Conservation (phyloP, 2,113 vertebrate genomes). For the Psammodynastes pulverulentus region DNA sequence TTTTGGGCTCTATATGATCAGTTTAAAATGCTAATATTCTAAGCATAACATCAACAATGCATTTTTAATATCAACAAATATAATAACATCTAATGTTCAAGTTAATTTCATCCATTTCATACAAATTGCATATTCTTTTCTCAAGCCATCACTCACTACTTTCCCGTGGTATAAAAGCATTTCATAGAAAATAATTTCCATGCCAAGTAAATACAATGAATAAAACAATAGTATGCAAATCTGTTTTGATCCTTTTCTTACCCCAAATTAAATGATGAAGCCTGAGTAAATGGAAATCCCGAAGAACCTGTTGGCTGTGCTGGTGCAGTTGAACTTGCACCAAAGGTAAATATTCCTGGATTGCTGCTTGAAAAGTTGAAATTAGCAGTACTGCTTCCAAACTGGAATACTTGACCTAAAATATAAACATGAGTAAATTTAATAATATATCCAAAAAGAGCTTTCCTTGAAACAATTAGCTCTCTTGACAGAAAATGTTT, state of each 20-base stretch:
- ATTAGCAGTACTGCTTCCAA: constrained; percentile 78
- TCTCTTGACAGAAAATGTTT: background rate
- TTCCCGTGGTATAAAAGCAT: background rate
- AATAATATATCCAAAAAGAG: background rate
- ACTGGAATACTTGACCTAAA: constrained; percentile 82
- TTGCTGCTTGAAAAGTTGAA: constrained; percentile 71
- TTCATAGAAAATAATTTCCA: background rate
- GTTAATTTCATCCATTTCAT: background rate
- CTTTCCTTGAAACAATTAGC: background rate
- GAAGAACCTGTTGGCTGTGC: constrained; percentile 69
- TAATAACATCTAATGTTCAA: background rate
- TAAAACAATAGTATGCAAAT: background rate
- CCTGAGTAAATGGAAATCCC: constrained; percentile 77
- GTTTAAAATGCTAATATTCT: background rate
- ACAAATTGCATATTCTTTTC: background rate
- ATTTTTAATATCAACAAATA: background rate
- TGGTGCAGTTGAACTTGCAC: constrained; percentile 64
- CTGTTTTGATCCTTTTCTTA: constrained; percentile 58
- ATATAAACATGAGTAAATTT: background rate
- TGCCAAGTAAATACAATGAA: background rate
- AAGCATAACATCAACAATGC: constrained; percentile 19
- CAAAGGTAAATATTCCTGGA: constrained; percentile 85
- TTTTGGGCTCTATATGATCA: background rate
- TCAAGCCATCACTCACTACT: background rate
- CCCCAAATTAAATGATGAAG: constrained; percentile 80